These are phyloP conservation scores for Petrocephalus microphthalmus DNA, from an alignment of 2,113 vertebrate species.

Conservation along the genomic window DNA sequence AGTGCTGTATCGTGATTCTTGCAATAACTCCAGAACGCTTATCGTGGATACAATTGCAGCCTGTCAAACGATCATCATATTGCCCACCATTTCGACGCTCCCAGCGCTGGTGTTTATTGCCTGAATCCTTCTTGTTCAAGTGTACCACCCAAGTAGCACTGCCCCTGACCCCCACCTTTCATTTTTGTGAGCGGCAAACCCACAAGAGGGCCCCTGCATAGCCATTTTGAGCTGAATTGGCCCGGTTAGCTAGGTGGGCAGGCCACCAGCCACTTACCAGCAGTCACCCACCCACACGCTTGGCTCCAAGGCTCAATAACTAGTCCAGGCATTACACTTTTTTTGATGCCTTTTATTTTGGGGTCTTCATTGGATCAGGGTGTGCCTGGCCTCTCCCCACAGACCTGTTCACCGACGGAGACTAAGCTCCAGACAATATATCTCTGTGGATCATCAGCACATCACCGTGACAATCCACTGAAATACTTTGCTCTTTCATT, in stretches of 20 bases:
- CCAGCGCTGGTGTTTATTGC: background rate
- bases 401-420: background rate
- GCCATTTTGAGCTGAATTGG: background rate
- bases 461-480: background rate
- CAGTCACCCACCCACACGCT: background rate
- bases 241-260: background rate
- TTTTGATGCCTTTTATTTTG: background rate
- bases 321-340: background rate
- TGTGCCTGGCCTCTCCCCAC: background rate
- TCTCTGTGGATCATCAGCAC: background rate
- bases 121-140: background rate
- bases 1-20: background rate
- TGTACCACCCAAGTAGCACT: background rate
- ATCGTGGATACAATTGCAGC: background rate
- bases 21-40: background rate
- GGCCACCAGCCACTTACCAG: background rate
- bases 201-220: background rate
- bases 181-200: background rate
- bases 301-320: background rate
- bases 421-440: background rate
- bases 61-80: background rate
- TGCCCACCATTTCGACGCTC: background rate
- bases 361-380: background rate
- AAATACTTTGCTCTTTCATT: background rate
- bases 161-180: background rate